Evolutionary conservation across 92 coral and sea anemone genomes (phyloP), one percentile per base, ranked within the genome.

Genomic region (Umimayanthus chanpuru): DNA sequence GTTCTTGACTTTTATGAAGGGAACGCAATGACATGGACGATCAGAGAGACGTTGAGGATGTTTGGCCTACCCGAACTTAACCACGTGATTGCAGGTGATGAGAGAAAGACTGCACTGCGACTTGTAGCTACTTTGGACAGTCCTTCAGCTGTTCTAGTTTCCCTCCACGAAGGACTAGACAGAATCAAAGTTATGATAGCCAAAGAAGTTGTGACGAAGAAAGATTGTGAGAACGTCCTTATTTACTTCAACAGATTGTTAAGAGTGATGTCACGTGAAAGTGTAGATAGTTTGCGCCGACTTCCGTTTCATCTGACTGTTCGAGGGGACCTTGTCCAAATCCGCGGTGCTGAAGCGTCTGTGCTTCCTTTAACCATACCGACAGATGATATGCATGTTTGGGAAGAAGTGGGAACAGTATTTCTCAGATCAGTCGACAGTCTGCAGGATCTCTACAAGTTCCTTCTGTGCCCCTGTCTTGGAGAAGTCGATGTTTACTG

Each of bases 281-380:
- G 70, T 53, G 73, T 56, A 30, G 5, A 1, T 1, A 29, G 6
- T 0, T 56, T 94, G 70, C 89, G 77, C 43, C 41, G 36, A 28
- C 90, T 94, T 9, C 98, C 98, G 12, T 86, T 94, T 23, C 91
- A 85, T 76, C 53, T 38, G 36, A 90, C 94, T 36, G 78, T 91
- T 9, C 89, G 83, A 65, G 98, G 89, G 9, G 73, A 85, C 4
- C 82, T 66, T 64, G 72, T 85, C 39, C 81, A 58, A 20, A n/a
- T 91, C 20, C 15, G 55, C 30, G 43, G 32, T 20, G 56, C 80
- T 29, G 53, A 49, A 3, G 92, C 89, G 0, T 85, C 74, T 49
- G 92, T 82, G 23, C 90, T 94, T 1, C 90, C 95, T 4, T 6
- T 0, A 29, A 70, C 67, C 20, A 23, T 83, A 12, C 95, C 95